Evolutionary conservation across 2,113 vertebrate genomes (phyloP), one percentile per base, ranked within the genome.

Genomic region (Rutilus rutilus): DNA sequence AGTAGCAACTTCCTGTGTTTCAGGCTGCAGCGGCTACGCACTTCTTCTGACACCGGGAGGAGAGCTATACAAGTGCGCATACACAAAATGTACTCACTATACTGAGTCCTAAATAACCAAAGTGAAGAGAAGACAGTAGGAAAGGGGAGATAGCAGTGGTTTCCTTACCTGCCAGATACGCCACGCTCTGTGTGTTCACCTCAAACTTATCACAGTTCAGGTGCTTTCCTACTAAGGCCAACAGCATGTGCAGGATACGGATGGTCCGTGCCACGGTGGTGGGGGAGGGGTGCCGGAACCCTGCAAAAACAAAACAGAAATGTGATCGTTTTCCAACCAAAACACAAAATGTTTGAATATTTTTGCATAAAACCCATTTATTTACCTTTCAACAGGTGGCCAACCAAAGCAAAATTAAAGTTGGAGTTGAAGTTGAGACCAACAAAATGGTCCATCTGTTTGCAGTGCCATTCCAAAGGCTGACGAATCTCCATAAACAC

Each of bases 371-470:
- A 7, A 62, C 11, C 33, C 23, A 30, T 23, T 33, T 4, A 11
- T 91, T 90, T 92, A 99, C 98, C 98, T 97, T 99, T 99, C 71
- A 99, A 93, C 6, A 99, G 95, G 90, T 99, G 97, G 74, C 98
- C 98, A 91, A 99, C 97, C 39, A 99, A 91, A 27, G 98, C 98
- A 82, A 99, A 99, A 92, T 99, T 99, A 85, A 99, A 99, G 92
- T 98, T 99, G 84, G 97, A 96, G 90, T 96, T 97, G 90, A 99
- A 99, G 91, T 98, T 99, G 17, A 99, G 96, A 69, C 98, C 98
- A 33, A 99, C 98, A 91, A 99, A 99, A 89, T 99, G 97, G 92
- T 99, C 98, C 98, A 99, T 99, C 90, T 99, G 98, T 90, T 99
- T 99, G 91, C 97, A 99, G 93, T 99, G 98, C 98, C 98, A 99